These are phyloP conservation scores for Alosa alosa DNA, from an alignment of 2,113 vertebrate genomes.

Conservation along the genomic window DNA sequence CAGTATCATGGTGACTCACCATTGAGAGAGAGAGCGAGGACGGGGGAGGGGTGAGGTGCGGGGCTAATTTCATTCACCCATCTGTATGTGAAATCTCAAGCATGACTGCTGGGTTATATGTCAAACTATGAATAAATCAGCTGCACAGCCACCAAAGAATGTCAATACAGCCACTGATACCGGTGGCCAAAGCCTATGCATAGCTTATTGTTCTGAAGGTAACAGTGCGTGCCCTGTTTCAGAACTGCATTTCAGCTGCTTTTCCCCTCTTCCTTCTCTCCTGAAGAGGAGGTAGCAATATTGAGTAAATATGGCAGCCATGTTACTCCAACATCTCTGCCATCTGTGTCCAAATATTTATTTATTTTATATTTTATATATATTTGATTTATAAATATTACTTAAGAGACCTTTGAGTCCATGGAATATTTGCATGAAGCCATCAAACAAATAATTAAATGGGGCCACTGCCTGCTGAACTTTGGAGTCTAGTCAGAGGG, in stretches of 20 bases:
- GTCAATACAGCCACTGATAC: constrained; percentile 6
- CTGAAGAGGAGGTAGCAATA: not conserved
- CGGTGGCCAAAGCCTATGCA: not conserved
- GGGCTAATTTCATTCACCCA: constrained; percentile 10
- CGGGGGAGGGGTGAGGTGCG: not conserved
- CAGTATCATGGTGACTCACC: not conserved
- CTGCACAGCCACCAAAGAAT: not conserved
- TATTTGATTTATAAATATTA: constrained; percentile 16
- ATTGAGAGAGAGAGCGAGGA: not conserved
- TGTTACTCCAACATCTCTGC: not conserved
- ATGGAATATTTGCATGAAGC: constrained; percentile 33
- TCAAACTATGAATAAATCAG: constrained; percentile 13
- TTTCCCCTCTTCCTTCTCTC: not conserved
- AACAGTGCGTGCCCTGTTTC: not conserved
- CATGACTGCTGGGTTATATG: not conserved
- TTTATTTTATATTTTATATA: not conserved
- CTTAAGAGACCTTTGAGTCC: not conserved
- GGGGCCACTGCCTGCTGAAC: constrained; percentile 54
- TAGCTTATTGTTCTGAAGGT: not conserved
- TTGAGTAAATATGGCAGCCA: not conserved
- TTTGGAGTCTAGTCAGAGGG: constrained; percentile 52
- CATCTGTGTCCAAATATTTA: not conserved
- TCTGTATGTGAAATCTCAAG: constrained; percentile 17
- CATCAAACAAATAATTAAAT: constrained; percentile 62
- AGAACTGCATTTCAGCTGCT: not conserved